A percentile compares a stretch with the other conserved stretches of the same genome.
These are phyloP conservation scores for Perodicticus potto DNA, from an alignment of 2,797 vertebrate genomes.

Conservation along the genomic window DNA sequence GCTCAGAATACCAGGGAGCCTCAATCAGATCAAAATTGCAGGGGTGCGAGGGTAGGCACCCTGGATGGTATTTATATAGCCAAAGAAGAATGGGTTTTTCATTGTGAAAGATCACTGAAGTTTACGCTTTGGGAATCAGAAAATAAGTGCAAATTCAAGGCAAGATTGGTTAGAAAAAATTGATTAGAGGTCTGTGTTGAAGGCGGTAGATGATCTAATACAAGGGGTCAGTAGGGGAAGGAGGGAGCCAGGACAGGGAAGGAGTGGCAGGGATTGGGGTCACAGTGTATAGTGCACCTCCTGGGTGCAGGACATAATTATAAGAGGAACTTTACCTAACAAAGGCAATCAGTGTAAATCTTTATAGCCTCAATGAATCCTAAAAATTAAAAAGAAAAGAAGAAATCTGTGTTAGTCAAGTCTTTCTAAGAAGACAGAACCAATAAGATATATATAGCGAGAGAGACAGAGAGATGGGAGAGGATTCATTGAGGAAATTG, in stretches of 20 bases:
- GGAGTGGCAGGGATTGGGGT: too few species aligned
- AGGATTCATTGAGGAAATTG: not conserved
- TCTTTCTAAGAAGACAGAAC: not conserved
- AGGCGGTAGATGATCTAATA: too few species aligned
- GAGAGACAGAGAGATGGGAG: not conserved
- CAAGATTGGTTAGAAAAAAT: not conserved
- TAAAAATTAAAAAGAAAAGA: too few species aligned
- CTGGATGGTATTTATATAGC: not conserved
- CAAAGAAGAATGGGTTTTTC: not conserved
- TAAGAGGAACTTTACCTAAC: too few species aligned
- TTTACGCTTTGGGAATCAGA: not conserved
- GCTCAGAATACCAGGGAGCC: not conserved
- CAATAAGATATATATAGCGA: not conserved
- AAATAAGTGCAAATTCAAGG: not conserved
- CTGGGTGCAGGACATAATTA: too few species aligned
- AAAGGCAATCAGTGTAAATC: too few species aligned
- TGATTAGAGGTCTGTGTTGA: not conserved
- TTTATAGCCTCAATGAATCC: too few species aligned
- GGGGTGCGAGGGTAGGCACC: not conserved
- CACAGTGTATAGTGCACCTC: too few species aligned
- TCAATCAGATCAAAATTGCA: not conserved
- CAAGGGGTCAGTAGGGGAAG: too few species aligned
- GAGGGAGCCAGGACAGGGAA: too few species aligned
- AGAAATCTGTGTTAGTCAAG: not conserved
- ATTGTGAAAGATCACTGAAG: not conserved